These are phyloP conservation scores for Neria commutata DNA, from an alignment of 2,888 invertebrate species.

Conservation along the genomic window DNA sequence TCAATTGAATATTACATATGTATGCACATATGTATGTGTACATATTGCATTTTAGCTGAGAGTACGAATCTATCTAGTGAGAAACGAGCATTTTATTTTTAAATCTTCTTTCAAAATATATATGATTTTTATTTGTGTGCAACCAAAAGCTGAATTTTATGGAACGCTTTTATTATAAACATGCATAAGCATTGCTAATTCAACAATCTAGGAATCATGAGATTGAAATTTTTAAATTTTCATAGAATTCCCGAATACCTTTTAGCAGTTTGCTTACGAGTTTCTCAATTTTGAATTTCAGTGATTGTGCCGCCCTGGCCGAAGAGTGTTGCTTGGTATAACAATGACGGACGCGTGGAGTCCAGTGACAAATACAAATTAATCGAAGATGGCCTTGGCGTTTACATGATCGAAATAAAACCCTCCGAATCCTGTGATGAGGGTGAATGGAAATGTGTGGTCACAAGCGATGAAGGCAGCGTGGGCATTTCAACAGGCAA, in stretches of 20 bases:
- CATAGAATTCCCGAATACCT: neutral
- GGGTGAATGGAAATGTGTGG: constrained; percentile 90
- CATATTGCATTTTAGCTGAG: too few relatives aligned
- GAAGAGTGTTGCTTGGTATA: constrained; percentile 82
- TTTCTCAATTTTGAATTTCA: constrained; percentile 42
- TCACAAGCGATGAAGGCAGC: constrained; percentile 75
- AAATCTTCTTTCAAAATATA: too few relatives aligned
- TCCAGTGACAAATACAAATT: constrained; percentile 74
- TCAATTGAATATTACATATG: too few relatives aligned
- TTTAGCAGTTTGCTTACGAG: neutral
- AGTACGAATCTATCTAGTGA: too few relatives aligned
- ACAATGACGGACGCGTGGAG: constrained; percentile 80
- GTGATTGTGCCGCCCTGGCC: constrained; percentile 88
- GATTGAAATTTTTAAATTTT: too few relatives aligned
- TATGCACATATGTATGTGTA: too few relatives aligned
- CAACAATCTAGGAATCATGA: too few relatives aligned
- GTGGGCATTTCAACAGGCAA: constrained; percentile 77
- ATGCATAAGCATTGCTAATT: too few relatives aligned
- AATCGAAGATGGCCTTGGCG: constrained; percentile 82
- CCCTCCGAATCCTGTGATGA: constrained; percentile 81
- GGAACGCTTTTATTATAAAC: too few relatives aligned
- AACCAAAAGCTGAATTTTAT: too few relatives aligned
- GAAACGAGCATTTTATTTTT: too few relatives aligned
- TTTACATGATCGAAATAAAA: constrained; percentile 76
- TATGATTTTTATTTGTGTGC: too few relatives aligned